Percentiles rank a stretch among this genome's conserved stretches.
Evolutionary conservation across 2,797 vertebrate genomes (phyloP).

Genomic region (Xenops minutus): DNA sequence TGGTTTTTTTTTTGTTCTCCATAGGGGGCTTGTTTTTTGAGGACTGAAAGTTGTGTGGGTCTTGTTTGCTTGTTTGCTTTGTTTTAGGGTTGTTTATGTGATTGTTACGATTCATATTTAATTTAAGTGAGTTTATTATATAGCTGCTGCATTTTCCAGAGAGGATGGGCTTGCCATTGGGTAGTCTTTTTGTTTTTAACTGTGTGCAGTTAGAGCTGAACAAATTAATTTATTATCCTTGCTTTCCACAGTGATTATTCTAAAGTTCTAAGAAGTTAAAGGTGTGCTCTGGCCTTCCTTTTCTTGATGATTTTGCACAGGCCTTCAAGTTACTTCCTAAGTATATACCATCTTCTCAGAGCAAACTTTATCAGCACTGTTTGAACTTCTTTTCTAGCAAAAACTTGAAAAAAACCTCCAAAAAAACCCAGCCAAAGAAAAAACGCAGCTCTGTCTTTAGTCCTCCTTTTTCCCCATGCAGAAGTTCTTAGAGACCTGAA

Average conservation of each 20-base stretch:
- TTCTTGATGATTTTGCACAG: not conserved
- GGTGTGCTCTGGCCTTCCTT: not conserved
- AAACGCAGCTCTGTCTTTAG: rapidly evolving
- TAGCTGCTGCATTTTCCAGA: not conserved
- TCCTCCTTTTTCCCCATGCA: rapidly evolving
- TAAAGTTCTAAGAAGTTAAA: not conserved
- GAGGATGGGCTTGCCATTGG: not conserved
- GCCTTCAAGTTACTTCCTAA: not conserved
- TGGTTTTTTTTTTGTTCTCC: not conserved
- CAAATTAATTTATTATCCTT: not conserved
- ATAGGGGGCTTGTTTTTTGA: not conserved
- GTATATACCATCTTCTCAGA: not conserved
- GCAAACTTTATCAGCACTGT: not conserved
- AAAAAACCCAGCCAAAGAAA: not conserved
- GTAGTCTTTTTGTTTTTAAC: not conserved
- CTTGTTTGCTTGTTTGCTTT: not conserved
- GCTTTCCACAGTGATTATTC: not conserved
- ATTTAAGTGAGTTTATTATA: not conserved
- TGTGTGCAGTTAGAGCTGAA: not conserved
- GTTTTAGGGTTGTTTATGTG: not conserved
- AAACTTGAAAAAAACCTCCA: not conserved
- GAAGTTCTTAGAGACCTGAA: not conserved
- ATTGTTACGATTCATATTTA: not conserved
- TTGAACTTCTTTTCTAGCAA: not conserved
- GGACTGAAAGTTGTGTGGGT: rapidly evolving